A percentile compares a stretch with the other conserved stretches of the same genome.
Evolutionary conservation across 2,797 vertebrate species (phyloP).

Genomic region (Parauchenoglanis punctatus): DNA sequence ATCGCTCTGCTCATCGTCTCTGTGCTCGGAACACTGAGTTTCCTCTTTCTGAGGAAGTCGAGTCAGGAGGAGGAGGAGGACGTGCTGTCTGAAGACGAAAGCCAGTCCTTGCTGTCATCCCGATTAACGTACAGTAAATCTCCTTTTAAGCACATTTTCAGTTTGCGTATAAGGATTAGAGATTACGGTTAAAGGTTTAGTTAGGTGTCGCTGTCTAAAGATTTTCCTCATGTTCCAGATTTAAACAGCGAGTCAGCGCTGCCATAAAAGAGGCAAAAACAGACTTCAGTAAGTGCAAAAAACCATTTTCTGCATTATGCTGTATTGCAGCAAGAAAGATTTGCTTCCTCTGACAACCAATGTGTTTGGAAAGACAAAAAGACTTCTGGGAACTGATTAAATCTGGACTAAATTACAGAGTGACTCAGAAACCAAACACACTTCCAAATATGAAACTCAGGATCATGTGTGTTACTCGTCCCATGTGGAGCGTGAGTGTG

Average conservation of each 20-base stretch:
- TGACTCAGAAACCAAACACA: neutral
- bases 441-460: neutral
- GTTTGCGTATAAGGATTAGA: neutral
- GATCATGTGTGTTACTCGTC: neutral
- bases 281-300: conserved; percentile 76
- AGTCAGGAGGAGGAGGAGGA: conserved; percentile 74
- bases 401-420: neutral
- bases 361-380: neutral
- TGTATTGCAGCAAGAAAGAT: neutral
- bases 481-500: too few relatives aligned
- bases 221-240: conserved; percentile 65
- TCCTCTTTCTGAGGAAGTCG: conserved; percentile 72
- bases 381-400: neutral
- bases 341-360: neutral
- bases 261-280: conserved; percentile 73
- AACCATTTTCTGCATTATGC: neutral
- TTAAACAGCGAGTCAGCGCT: conserved; percentile 69
- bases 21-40: conserved; percentile 75
- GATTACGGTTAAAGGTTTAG: neutral
- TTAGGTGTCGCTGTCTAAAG: neutral
- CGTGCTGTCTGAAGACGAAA: conserved; percentile 76
- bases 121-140: conserved; percentile 65
- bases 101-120: conserved; percentile 72
- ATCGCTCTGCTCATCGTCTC: conserved; percentile 75
- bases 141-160: neutral